These are phyloP conservation scores for Melieria crassipennis DNA, from an alignment of 2,888 invertebrate species.

Conservation along the genomic window DNA sequence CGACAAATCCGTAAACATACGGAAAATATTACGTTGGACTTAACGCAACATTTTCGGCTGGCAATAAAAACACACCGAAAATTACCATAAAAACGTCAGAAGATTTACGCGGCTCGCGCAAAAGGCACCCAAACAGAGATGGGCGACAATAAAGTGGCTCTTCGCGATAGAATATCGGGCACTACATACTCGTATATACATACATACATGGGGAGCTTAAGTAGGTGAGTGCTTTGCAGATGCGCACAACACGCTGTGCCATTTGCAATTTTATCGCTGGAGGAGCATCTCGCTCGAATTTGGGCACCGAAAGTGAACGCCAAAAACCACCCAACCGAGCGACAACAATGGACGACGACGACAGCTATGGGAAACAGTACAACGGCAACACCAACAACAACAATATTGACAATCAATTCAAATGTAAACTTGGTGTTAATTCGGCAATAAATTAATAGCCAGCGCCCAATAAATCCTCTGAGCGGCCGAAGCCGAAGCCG, in stretches of 20 bases:
- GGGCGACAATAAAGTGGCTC: no score
- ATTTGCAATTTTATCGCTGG: constrained; percentile 33
- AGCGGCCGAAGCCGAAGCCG: constrained; percentile 11
- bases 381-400: no score
- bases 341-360: no score
- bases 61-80: constrained; percentile 34
- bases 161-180: background rate
- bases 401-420: constrained; percentile 19
- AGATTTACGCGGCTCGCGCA: constrained; percentile 47
- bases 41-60: constrained; percentile 55
- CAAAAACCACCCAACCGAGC: no score
- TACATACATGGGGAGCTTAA: background rate
- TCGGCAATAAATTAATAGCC: constrained; percentile 42
- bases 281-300: background rate
- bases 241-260: background rate
- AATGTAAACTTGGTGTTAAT: constrained; percentile 39
- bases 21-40: constrained; percentile 55
- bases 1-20: constrained; percentile 62
- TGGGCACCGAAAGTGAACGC: no score
- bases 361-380: no score
- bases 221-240: background rate
- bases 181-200: background rate
- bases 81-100: constrained; percentile 46
- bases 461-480: constrained; percentile 38
- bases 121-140: background rate